Conservation (phyloP, 1,140 invertebrate species). For the Heliconius congener region DNA sequence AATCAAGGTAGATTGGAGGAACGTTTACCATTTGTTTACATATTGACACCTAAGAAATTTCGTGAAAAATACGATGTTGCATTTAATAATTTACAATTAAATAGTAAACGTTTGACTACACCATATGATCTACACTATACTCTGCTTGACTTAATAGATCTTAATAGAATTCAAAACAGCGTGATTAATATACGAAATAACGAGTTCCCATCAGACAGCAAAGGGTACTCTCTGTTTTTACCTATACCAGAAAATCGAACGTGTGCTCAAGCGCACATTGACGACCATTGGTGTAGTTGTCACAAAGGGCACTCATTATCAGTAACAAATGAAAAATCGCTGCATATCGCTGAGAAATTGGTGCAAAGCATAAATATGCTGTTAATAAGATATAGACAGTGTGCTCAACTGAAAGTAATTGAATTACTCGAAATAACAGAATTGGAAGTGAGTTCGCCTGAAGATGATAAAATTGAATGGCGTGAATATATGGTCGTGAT, state of each 20-base stretch:
- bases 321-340: slow-evolving; percentile 71
- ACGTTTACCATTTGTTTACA: slow-evolving; percentile 90
- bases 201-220: slow-evolving; percentile 36
- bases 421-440: slow-evolving; percentile 82
- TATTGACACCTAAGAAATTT: slow-evolving; percentile 89
- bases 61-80: slow-evolving; percentile 83
- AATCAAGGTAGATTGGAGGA: slow-evolving; percentile 94
- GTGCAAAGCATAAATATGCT: slow-evolving; percentile 84
- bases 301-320: slow-evolving; percentile 80
- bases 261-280: slow-evolving; percentile 87
- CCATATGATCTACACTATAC: slow-evolving; percentile 91
- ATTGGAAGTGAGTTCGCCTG: slow-evolving; percentile 58
- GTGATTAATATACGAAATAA: slow-evolving; percentile 47
- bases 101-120: slow-evolving; percentile 89
- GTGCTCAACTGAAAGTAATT: slow-evolving; percentile 82
- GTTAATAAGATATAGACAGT: slow-evolving; percentile 83
- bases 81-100: slow-evolving; percentile 85
- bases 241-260: slow-evolving; percentile 86
- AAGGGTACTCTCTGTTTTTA: slow-evolving; percentile 88
- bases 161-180: slow-evolving; percentile 50
- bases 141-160: slow-evolving; percentile 63
- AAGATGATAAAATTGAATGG: slow-evolving; percentile 60
- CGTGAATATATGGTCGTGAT: slow-evolving; percentile 85
- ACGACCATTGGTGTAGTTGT: slow-evolving; percentile 92
- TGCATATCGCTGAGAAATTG: slow-evolving; percentile 81